These are phyloP conservation scores for Eupristina koningsbergeri DNA, from an alignment of 1,140 invertebrate species.

Conservation along the genomic window DNA sequence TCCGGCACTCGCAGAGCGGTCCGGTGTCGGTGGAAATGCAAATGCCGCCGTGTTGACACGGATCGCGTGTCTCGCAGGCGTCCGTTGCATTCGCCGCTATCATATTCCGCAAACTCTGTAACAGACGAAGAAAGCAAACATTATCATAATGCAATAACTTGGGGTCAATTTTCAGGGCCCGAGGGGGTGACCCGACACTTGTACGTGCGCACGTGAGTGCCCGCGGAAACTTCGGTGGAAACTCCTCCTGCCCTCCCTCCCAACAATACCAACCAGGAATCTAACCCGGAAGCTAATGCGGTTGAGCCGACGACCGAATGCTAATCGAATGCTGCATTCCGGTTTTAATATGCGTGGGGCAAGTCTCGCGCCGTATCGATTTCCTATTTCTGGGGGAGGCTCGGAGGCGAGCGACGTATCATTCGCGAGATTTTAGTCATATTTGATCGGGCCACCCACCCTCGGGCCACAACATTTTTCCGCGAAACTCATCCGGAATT, in stretches of 20 bases:
- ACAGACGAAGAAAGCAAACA: conserved; percentile 53
- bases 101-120: conserved; percentile 75
- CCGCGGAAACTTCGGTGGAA: background rate
- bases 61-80: conserved; percentile 88
- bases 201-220: background rate
- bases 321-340: conserved; percentile 19
- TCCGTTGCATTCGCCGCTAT: conserved; percentile 77
- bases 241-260: background rate
- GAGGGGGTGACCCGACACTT: no score
- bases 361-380: conserved; percentile 5
- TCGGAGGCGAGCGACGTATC: background rate
- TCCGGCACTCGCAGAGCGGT: conserved; percentile 93
- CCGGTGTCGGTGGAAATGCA: conserved; percentile 95
- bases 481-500: conserved; percentile 56
- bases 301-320: background rate
- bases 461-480: background rate
- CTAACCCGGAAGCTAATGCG: background rate
- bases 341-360: background rate
- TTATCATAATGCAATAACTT: conserved; percentile 10
- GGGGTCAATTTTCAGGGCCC: background rate
- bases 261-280: no score
- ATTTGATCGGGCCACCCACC: conserved; percentile 14
- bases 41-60: conserved; percentile 93
- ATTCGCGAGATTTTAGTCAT: conserved; percentile 18
- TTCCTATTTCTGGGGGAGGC: background rate